phyloP scores from a whole-genome alignment of 2,113 vertebrate species.

The Vicugna pacos region DNA sequence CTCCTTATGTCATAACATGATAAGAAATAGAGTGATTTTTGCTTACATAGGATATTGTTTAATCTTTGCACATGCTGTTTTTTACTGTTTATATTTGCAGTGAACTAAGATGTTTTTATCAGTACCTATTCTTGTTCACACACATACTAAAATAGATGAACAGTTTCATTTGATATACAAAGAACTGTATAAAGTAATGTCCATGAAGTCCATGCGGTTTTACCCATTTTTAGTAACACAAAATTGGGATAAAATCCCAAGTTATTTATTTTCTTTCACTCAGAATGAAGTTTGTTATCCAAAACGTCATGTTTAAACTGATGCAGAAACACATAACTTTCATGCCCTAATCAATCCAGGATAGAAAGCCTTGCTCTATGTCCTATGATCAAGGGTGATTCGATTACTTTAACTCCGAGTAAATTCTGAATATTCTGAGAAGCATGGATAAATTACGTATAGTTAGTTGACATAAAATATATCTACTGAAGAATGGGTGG shows the following conservation, averaged over 20 bases:
- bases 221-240: slow-evolving; percentile 12
- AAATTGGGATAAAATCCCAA: not conserved
- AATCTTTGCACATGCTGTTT: slow-evolving; percentile 75
- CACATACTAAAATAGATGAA: not conserved
- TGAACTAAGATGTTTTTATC: slow-evolving; percentile 46
- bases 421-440: slow-evolving; percentile 49
- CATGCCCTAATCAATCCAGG: not conserved
- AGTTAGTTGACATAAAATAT: not conserved
- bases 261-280: not conserved
- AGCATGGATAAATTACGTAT: not conserved
- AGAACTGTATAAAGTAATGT: not conserved
- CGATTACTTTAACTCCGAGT: slow-evolving; percentile 35
- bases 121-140: slow-evolving; percentile 5
- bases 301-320: slow-evolving; percentile 35
- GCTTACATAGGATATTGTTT: slow-evolving; percentile 59
- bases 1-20: slow-evolving; percentile 85
- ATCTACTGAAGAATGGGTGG: not conserved
- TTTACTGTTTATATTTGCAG: slow-evolving; percentile 74
- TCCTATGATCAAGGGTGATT: slow-evolving; percentile 27
- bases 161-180: not conserved
- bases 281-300: not conserved
- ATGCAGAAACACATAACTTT: slow-evolving; percentile 45
- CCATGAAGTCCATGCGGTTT: not conserved
- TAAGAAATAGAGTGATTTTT: slow-evolving; percentile 83
- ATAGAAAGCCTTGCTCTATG: not conserved